phyloP scores from a whole-genome alignment of 2,797 vertebrate genomes.

The Limnodromus scolopaceus region DNA sequence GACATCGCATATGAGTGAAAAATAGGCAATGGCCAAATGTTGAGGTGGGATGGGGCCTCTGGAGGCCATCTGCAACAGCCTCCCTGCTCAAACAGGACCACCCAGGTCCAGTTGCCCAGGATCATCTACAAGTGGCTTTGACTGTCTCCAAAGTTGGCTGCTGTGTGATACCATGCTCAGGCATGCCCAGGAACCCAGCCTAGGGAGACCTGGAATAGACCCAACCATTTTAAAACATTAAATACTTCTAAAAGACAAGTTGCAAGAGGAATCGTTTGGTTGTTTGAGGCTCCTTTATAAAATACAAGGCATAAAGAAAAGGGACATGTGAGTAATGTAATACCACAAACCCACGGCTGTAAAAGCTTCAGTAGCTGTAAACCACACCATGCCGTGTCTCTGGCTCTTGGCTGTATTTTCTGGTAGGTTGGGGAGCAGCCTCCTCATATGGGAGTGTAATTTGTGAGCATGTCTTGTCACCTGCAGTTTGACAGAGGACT shows the following conservation, averaged over 20 bases:
- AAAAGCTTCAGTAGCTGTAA: background rate
- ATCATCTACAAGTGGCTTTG: background rate
- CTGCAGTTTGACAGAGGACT: background rate
- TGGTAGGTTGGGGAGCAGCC: background rate
- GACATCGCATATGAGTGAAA: accelerated
- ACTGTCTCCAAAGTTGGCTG: accelerated
- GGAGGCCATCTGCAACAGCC: background rate
- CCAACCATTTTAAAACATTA: accelerated
- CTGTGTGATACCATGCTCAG: accelerated
- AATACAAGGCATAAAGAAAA: background rate
- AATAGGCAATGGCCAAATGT: accelerated
- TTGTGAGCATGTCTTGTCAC: background rate
- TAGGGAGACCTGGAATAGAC: background rate
- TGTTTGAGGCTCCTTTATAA: background rate
- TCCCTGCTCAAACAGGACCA: background rate
- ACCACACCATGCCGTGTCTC: accelerated
- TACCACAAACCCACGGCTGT: background rate
- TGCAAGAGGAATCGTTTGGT: background rate
- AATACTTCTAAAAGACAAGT: background rate
- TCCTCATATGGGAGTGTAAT: background rate
- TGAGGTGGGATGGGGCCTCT: background rate
- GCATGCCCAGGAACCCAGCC: accelerated
- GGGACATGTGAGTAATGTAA: background rate
- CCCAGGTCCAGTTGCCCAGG: background rate
- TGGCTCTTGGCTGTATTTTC: background rate